These are phyloP conservation scores for Drosophila tropicalis DNA, from an alignment of 1,140 invertebrate species.

Conservation along the genomic window DNA sequence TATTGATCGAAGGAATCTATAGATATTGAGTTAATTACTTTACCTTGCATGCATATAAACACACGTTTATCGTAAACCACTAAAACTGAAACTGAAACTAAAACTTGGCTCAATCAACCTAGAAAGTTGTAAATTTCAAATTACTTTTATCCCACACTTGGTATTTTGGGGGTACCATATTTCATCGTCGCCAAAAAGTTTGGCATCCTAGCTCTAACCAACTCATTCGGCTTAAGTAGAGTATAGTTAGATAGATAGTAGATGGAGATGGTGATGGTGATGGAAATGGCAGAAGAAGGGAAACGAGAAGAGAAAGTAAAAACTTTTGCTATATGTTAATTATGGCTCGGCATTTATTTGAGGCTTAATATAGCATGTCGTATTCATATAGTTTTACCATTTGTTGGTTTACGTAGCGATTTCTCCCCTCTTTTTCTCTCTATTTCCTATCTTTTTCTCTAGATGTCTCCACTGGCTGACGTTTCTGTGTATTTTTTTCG, in stretches of 20 bases:
- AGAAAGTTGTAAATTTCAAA: conserved; percentile 26
- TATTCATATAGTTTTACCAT: conserved; percentile 53
- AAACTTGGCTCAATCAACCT: conserved; percentile 20
- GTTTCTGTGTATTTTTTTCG: conserved; percentile 31
- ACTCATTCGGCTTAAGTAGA: conserved; percentile 30
- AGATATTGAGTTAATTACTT: conserved; percentile 2
- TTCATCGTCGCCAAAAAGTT: conserved; percentile 43
- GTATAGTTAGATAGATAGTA: conserved; percentile 3
- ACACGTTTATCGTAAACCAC: conserved; percentile 6
- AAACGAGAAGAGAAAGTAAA: conserved; percentile 16
- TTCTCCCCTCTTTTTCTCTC: conserved; percentile 21
- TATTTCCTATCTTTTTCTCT: conserved; percentile 23
- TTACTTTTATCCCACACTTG: conserved; percentile 18
- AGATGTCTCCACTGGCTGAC: neutral
- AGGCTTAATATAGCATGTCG: conserved; percentile 76
- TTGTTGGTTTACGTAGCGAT: conserved; percentile 55
- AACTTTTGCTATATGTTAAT: conserved; percentile 81
- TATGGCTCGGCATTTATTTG: conserved; percentile 78
- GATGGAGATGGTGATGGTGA: neutral
- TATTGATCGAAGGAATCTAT: neutral
- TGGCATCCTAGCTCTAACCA: neutral
- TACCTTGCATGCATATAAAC: neutral
- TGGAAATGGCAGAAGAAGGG: neutral
- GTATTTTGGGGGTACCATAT: conserved; percentile 19
- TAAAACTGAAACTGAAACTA: neutral